Percentiles rank a stretch among this genome's conserved stretches.
Evolutionary conservation across 2,888 invertebrate species (phyloP).

Genomic region (Cephus spinipes): DNA sequence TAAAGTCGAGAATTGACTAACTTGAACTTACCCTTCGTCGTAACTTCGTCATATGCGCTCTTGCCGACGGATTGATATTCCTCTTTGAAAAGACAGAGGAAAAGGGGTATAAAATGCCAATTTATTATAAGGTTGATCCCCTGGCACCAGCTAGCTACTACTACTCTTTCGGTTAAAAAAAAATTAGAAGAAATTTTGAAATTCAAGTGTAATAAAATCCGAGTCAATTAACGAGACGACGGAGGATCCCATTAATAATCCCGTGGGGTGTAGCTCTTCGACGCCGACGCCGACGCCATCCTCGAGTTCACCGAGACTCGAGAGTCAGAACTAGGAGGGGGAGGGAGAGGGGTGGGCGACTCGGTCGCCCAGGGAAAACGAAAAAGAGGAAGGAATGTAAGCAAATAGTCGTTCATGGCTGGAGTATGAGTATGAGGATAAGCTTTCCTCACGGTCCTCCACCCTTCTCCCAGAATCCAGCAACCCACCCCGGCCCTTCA

Average conservation of each 20-base stretch:
- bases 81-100: not conserved
- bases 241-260: constrained; percentile 56
- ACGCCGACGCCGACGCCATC: constrained; percentile 21
- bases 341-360: not conserved
- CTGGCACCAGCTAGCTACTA: constrained; percentile 35
- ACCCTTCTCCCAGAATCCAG: constrained; percentile 8
- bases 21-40: not conserved
- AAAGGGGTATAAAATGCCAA: constrained; percentile 27
- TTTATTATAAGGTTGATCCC: constrained; percentile 33
- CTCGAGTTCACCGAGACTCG: constrained; percentile 16
- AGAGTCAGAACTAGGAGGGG: constrained; percentile 5
- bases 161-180: constrained; percentile 38
- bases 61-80: not conserved
- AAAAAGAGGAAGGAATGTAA: constrained; percentile 43
- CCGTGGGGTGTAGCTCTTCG: constrained; percentile 30
- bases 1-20: not conserved
- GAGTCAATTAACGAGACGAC: constrained; percentile 59
- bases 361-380: constrained; percentile 24
- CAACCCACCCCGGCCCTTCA: constrained; percentile 4
- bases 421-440: constrained; percentile 29
- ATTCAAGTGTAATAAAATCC: constrained; percentile 56
- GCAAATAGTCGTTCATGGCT: constrained; percentile 49
- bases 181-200: constrained; percentile 14
- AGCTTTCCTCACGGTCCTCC: constrained; percentile 29
- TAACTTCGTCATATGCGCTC: too few relatives aligned